These are phyloP conservation scores for Dasyprocta punctata DNA, from an alignment of 2,113 vertebrate genomes.

Conservation along the genomic window DNA sequence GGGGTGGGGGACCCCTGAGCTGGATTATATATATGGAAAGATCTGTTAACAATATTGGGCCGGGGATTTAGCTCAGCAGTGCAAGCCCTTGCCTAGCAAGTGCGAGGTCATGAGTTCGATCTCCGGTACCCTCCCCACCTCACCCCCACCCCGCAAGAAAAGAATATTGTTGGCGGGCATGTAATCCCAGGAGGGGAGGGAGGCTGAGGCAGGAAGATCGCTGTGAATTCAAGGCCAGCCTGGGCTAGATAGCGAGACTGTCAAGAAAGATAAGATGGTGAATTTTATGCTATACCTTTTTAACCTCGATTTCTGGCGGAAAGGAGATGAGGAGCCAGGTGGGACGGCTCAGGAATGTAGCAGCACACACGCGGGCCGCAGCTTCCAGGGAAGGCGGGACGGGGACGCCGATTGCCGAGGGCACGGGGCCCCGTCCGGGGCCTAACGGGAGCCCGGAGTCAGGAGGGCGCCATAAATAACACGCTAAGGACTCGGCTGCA, in stretches of 20 bases:
- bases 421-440: not conserved
- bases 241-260: not conserved
- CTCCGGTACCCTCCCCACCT: too few relatives aligned
- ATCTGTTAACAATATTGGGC: not conserved
- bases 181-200: not conserved
- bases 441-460: not conserved
- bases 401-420: not conserved
- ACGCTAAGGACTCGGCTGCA: constrained; percentile 45
- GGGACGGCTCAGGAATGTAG: not conserved
- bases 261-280: not conserved
- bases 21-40: not conserved
- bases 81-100: too few relatives aligned
- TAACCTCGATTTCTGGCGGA: not conserved
- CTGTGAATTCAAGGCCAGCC: not conserved
- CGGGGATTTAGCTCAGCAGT: too few relatives aligned
- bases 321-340: not conserved
- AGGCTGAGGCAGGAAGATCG: not conserved
- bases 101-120: too few relatives aligned
- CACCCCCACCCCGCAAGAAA: too few relatives aligned
- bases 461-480: constrained; percentile 78
- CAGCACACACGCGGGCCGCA: not conserved
- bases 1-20: not conserved
- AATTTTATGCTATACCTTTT: not conserved
- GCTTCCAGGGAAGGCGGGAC: not conserved
- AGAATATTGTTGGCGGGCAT: not conserved